phyloP scores from a whole-genome alignment of 2,113 vertebrate species.

The Dasypus novemcinctus region DNA sequence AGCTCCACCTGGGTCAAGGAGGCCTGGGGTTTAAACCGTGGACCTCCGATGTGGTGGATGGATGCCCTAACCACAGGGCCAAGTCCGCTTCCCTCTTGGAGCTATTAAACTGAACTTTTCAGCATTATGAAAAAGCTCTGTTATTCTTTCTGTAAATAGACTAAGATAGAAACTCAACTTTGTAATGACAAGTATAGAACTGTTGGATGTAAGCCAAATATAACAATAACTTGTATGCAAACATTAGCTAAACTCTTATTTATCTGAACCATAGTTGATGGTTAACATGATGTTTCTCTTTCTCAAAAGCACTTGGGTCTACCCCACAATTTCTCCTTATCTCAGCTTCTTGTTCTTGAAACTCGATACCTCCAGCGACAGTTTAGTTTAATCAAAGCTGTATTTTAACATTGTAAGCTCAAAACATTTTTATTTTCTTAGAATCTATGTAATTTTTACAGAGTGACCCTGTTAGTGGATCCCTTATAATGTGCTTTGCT shows the following conservation, averaged over 20 bases:
- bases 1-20: too few species aligned
- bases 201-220: background rate
- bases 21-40: too few species aligned
- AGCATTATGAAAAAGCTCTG: background rate
- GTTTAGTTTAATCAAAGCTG: background rate
- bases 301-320: background rate
- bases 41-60: too few species aligned
- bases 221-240: background rate
- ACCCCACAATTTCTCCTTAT: background rate
- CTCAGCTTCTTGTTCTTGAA: background rate
- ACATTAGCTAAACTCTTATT: background rate
- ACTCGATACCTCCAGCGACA: background rate
- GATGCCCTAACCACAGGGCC: too few species aligned
- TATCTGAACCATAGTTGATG: background rate
- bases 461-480: background rate
- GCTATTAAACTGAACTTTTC: background rate
- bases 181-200: background rate
- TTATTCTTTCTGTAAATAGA: background rate
- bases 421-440: background rate
- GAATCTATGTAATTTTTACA: background rate
- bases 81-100: too few species aligned
- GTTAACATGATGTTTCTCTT: background rate
- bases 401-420: background rate
- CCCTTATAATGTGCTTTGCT: background rate
- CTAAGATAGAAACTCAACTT: background rate